These are phyloP conservation scores for Ischnus inquisitorius DNA, from an alignment of 2,888 invertebrate genomes.

Conservation along the genomic window DNA sequence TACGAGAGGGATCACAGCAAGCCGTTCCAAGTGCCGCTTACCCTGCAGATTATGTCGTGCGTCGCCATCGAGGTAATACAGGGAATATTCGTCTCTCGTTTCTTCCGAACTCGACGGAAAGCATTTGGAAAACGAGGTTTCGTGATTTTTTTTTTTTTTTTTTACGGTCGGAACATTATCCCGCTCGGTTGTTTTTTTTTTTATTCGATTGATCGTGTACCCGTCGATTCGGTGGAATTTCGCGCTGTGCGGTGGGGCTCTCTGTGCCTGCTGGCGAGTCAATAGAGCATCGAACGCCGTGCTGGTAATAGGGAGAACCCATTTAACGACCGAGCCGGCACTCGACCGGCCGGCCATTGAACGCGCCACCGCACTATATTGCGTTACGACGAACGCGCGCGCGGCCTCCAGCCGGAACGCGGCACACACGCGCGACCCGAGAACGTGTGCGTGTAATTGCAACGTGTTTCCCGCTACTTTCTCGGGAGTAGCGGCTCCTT, in stretches of 20 bases:
- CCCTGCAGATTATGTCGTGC: constrained; percentile 92
- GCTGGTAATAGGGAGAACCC: constrained; percentile 44
- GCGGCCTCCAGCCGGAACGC: constrained; percentile 21
- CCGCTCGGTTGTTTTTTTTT: background rate
- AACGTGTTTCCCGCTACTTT: constrained; percentile 36
- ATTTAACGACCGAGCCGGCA: constrained; percentile 40
- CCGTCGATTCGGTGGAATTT: background rate
- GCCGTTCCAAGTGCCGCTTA: constrained; percentile 89
- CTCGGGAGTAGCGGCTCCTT: background rate
- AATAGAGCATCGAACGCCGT: constrained; percentile 49
- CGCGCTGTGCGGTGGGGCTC: constrained; percentile 17
- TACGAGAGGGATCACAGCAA: constrained; percentile 88
- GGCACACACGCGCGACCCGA: background rate
- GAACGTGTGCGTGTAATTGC: background rate
- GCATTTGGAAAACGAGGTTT: background rate
- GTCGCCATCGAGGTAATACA: constrained; percentile 91
- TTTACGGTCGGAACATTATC: background rate
- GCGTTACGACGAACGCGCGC: constrained; percentile 47
- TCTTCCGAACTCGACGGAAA: background rate
- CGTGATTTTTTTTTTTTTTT: constrained; percentile 13
- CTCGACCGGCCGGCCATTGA: constrained; percentile 48
- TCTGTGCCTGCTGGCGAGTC: constrained; percentile 51
- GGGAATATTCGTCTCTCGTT: constrained; percentile 13
- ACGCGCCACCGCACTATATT: constrained; percentile 32
- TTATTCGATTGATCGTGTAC: constrained; percentile 22